A percentile compares a stretch with the other conserved stretches of the same genome.
Evolutionary conservation across 1,140 invertebrate species (phyloP).

Genomic region (Lasioglossum albipes): DNA sequence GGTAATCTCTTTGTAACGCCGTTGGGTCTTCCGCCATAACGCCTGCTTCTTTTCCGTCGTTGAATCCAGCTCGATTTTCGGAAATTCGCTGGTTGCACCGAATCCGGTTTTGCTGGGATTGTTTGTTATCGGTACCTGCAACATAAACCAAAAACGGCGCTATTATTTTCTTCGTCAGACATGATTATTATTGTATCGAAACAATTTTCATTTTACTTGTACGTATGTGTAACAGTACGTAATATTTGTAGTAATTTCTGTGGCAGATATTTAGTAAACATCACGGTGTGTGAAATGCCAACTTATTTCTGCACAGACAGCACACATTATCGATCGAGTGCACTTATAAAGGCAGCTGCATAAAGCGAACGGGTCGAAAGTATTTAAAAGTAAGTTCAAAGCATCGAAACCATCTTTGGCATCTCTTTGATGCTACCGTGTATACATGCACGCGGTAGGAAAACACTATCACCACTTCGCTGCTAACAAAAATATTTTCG

Average conservation of each 20-base stretch:
- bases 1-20: conserved; percentile 74
- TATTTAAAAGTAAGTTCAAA: neutral
- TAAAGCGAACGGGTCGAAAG: neutral
- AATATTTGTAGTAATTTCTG: too few relatives aligned
- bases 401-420: neutral
- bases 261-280: too few relatives aligned
- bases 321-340: too few relatives aligned
- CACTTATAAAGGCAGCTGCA: neutral
- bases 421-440: neutral
- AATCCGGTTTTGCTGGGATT: conserved; percentile 76
- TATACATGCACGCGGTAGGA: neutral
- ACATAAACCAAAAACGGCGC: conserved; percentile 38
- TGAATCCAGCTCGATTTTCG: conserved; percentile 65
- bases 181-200: too few relatives aligned
- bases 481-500: conserved; percentile 1
- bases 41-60: conserved; percentile 74
- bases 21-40: conserved; percentile 77
- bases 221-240: too few relatives aligned
- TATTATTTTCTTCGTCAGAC: neutral
- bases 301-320: too few relatives aligned
- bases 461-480: neutral
- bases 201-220: too few relatives aligned
- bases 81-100: conserved; percentile 64
- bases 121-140: conserved; percentile 73
- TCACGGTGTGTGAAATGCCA: too few relatives aligned